These are phyloP conservation scores for Uromys caudimaculatus DNA, from an alignment of 2,797 vertebrate species.

Conservation along the genomic window DNA sequence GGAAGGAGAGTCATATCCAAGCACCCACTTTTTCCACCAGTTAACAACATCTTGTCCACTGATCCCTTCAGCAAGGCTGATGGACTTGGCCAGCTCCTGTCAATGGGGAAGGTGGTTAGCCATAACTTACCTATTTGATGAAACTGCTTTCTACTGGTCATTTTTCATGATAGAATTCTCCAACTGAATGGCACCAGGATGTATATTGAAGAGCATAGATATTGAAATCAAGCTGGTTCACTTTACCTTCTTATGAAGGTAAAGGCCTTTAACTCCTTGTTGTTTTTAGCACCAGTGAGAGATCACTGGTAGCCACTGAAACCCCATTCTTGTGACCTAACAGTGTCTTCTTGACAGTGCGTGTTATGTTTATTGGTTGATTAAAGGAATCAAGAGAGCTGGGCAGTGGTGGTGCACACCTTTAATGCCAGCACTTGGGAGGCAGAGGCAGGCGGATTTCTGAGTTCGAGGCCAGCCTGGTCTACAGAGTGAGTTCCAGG, in stretches of 20 bases:
- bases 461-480: too few relatives aligned
- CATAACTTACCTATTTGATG: background rate
- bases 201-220: background rate
- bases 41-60: background rate
- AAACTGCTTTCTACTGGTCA: slow-evolving; percentile 16
- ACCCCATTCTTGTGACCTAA: background rate
- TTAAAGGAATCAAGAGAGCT: background rate
- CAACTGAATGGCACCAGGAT: slow-evolving; percentile 59
- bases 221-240: background rate
- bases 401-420: too few relatives aligned
- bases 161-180: slow-evolving; percentile 74
- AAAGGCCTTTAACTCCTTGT: background rate
- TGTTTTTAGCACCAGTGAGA: background rate
- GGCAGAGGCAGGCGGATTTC: too few relatives aligned
- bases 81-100: background rate
- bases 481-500: too few relatives aligned
- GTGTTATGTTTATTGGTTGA: background rate
- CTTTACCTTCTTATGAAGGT: background rate
- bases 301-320: background rate
- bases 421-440: too few relatives aligned
- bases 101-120: background rate
- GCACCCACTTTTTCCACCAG: slow-evolving; percentile 7
- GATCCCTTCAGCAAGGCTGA: background rate
- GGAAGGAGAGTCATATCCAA: background rate
- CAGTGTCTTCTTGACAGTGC: background rate